A percentile compares a stretch with the other conserved stretches of the same genome.
phyloP scores from a whole-genome alignment of 2,888 invertebrate genomes.

The Galerucella calmariensis region DNA sequence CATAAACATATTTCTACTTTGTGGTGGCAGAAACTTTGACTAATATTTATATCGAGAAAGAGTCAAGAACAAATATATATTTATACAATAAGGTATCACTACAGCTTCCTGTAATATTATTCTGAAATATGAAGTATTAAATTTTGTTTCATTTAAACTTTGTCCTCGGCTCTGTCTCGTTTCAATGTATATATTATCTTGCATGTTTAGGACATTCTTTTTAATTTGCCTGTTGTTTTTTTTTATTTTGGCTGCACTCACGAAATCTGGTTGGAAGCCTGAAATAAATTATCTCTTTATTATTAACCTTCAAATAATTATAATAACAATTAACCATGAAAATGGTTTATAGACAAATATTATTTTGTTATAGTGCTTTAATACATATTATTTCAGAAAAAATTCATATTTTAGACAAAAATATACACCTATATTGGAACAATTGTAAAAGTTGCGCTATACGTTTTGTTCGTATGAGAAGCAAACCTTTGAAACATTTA shows the following conservation, averaged over 20 bases:
- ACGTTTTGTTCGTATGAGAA: too few relatives aligned
- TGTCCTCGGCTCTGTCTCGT: not conserved
- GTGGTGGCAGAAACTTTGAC: not conserved
- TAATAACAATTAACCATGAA: not conserved
- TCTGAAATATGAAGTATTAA: too few relatives aligned
- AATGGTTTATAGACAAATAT: not conserved
- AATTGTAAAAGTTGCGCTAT: too few relatives aligned
- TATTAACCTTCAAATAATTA: too few relatives aligned
- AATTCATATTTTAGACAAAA: too few relatives aligned
- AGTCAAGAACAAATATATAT: not conserved
- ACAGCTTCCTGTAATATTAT: too few relatives aligned
- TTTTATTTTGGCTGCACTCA: conserved; percentile 20
- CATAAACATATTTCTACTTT: not conserved
- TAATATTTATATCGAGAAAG: not conserved
- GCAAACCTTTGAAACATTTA: too few relatives aligned
- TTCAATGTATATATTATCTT: not conserved
- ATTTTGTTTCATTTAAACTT: not conserved
- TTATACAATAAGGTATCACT: too few relatives aligned
- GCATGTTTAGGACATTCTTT: conserved; percentile 20
- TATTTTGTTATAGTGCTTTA: too few relatives aligned
- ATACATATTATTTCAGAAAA: too few relatives aligned
- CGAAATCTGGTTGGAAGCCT: conserved; percentile 5
- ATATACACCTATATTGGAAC: too few relatives aligned
- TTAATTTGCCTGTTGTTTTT: conserved; percentile 13
- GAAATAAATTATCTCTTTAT: not conserved